Conservation (phyloP, 1,140 invertebrate genomes). For the Sinonovacula constricta region DNA sequence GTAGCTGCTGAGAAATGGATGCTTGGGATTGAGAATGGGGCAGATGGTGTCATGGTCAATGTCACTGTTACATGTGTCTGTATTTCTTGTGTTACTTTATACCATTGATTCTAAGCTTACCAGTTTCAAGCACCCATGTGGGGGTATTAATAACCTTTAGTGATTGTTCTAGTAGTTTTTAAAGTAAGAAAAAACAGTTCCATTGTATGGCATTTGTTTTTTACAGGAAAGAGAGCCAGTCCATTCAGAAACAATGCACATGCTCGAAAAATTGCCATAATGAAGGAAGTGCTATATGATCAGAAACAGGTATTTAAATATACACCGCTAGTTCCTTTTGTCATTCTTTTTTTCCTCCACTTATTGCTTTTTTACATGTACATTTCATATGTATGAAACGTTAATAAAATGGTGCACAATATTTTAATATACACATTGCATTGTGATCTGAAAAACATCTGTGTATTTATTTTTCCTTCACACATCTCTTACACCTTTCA, state of each 20-base stretch:
- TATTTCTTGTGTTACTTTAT: too few relatives aligned
- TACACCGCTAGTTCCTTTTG: neutral
- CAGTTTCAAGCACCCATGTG: neutral
- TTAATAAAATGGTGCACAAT: neutral
- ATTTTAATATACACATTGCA: neutral
- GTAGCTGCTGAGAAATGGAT: too few relatives aligned
- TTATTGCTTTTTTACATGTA: neutral
- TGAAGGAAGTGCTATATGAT: constrained; percentile 75
- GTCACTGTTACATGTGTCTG: too few relatives aligned
- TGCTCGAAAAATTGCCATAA: constrained; percentile 69
- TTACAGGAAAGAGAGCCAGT: constrained; percentile 52
- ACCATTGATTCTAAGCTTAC: neutral
- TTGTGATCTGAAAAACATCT: neutral
- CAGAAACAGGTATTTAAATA: constrained; percentile 64
- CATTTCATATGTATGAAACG: neutral
- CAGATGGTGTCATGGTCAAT: too few relatives aligned
- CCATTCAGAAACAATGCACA: constrained; percentile 56
- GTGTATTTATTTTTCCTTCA: neutral
- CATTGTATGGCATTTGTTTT: constrained; percentile 27
- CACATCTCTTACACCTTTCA: neutral
- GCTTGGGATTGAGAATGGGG: too few relatives aligned
- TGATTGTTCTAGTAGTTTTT: neutral
- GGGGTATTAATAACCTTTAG: neutral
- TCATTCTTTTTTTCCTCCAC: neutral
- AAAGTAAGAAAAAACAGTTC: neutral